phyloP scores from a whole-genome alignment of 2,888 invertebrate species.

The Steinernema hermaphroditum region DNA sequence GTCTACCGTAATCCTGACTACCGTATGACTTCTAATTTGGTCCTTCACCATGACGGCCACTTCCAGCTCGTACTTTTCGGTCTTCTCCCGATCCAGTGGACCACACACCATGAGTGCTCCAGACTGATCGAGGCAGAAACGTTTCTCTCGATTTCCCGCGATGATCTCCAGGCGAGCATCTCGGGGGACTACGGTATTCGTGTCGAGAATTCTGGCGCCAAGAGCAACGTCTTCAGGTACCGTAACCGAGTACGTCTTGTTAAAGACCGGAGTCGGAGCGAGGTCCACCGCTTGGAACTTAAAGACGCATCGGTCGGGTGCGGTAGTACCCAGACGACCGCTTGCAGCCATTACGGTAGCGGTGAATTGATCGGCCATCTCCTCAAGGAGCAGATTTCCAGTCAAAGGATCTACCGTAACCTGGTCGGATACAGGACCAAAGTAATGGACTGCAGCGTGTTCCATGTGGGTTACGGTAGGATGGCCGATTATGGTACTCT shows the following conservation, averaged over 20 bases:
- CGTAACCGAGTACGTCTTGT: not conserved
- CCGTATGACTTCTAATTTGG: not conserved
- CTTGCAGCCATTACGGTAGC: slow-evolving; percentile 16
- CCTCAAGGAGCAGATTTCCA: not conserved
- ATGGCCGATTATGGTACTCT: not conserved
- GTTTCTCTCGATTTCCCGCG: not conserved
- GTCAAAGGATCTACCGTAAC: not conserved
- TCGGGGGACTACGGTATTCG: not conserved
- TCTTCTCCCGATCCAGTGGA: slow-evolving; percentile 11
- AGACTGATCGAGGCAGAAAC: not conserved
- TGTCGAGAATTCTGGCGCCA: not conserved
- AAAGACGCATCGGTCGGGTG: slow-evolving; percentile 7
- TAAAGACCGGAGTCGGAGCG: slow-evolving; percentile 6
- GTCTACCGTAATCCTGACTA: slow-evolving; percentile 20
- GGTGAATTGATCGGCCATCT: not conserved
- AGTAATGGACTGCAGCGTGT: not conserved
- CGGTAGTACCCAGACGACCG: not conserved
- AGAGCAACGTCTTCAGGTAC: not conserved
- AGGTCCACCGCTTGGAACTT: not conserved
- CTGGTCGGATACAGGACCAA: not conserved
- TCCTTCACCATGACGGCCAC: not conserved
- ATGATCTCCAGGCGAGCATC: slow-evolving; percentile 7
- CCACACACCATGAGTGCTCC: slow-evolving; percentile 3
- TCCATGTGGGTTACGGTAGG: not conserved
- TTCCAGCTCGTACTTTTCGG: not conserved